Evolutionary conservation across 2,797 vertebrate species (phyloP), one percentile per base, ranked within the genome.

Genomic region (Lycodopsis pacificus): DNA sequence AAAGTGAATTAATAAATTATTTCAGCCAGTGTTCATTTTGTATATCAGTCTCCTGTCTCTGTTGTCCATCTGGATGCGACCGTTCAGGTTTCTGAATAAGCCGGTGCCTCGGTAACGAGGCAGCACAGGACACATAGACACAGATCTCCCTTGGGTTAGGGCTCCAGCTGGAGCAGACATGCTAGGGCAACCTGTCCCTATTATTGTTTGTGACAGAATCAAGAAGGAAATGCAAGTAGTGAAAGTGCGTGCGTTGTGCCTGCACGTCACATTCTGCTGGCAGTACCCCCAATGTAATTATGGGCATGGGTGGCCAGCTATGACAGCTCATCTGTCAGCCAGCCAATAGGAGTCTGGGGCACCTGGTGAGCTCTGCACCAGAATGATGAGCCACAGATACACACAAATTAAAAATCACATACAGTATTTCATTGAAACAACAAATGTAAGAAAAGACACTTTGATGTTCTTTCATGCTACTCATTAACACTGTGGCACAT

Each of bases 251-350:
- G 74, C 40, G 71, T 85, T 76, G 85, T 80, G 82, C 62, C 80
- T 80, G 79, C 88, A 74, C 80, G 73, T 93, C 86, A 83, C 81
- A 83, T 82, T 91, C 85, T 88, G 71, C 90, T 95, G 94, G 91
- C 91, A 92, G 71, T 82, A 79, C 76, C 93, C 91, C 84, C 90
- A 57, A 88, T 92, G 88, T 94, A 95, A 96, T 96, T 95, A 95
- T 90, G 92, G 92, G 93, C 94, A 93, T 93, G 94, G 94, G 89
- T 95, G 93, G 94, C 88, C 91, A 88, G 88, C 90, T 91, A 91
- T 95, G 95, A 96, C 94, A 94, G 94, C 95, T 96, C 94, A 94
- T 94, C 92, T 94, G 93, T 93, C 94, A 92, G 93, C 87, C 87
- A 89, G 92, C 87, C 89, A 91, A 90, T 83, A 86, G 87, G 86